These are phyloP conservation scores for Marasmarcha lunaedactyla DNA, from an alignment of 2,888 invertebrate species.

Conservation along the genomic window DNA sequence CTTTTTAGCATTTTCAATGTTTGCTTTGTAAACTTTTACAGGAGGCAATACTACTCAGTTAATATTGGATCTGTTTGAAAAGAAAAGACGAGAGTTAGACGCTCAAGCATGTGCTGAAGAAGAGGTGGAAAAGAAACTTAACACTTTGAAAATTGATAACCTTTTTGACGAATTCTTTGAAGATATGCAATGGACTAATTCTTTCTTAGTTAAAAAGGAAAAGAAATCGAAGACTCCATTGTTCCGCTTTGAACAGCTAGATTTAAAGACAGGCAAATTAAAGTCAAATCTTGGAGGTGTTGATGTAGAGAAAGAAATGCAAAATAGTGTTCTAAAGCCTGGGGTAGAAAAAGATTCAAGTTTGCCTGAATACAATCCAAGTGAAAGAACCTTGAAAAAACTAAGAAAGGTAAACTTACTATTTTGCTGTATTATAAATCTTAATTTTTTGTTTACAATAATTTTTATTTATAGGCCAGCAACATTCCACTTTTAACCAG, in stretches of 20 bases:
- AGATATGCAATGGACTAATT: conserved; percentile 51
- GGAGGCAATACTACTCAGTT: conserved; percentile 32
- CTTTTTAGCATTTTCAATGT: too few relatives aligned
- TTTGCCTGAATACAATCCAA: conserved; percentile 71
- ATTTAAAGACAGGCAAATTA: conserved; percentile 45
- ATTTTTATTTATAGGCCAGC: too few relatives aligned
- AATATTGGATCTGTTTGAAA: conserved; percentile 40
- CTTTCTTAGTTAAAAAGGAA: conserved; percentile 33
- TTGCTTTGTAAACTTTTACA: too few relatives aligned
- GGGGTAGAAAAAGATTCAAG: conserved; percentile 74
- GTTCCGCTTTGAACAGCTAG: conserved; percentile 50
- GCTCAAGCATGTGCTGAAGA: conserved; percentile 29
- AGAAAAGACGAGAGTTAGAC: conserved; percentile 46
- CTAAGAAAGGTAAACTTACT: conserved; percentile 73
- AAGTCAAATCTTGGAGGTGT: conserved; percentile 47
- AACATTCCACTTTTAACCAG: too few relatives aligned
- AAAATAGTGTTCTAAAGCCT: conserved; percentile 72
- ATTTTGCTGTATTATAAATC: too few relatives aligned
- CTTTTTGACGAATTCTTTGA: conserved; percentile 47
- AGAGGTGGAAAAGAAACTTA: conserved; percentile 36
- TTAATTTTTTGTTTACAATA: too few relatives aligned
- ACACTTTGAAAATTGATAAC: conserved; percentile 37
- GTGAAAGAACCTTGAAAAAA: conserved; percentile 67
- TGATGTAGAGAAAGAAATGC: conserved; percentile 69
- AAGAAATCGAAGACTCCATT: conserved; percentile 21